Base-by-base conservation (phyloP, 2,888 invertebrate genomes). In the Orthosia incerta region DNA sequence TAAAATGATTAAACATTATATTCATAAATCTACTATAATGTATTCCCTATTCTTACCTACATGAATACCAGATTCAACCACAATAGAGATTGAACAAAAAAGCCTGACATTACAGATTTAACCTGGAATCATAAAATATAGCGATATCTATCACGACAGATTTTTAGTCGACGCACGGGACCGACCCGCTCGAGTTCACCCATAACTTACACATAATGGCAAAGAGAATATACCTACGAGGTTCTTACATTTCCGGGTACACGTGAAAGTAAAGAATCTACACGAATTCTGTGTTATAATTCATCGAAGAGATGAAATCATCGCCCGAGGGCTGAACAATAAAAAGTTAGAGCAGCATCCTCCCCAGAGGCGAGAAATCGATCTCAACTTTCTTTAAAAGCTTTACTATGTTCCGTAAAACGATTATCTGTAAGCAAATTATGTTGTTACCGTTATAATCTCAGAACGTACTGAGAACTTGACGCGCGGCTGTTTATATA, bases 391-490 rank as follows among this genome's bases (percentile, higher is more conserved):
- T 71, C 80, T 76, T 76, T 78, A 63, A 87, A 83, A 85, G 87
- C 74, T 73, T 85, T 83, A 73, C 74, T 85, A 60, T 74, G 87
- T 87, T 76, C 61, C 20, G 62, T 84, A 76, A 85, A 84, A 64
- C 67, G 85, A 76, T 86, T 84, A 79, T 76, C 59, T 61, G 71
- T 74, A 68, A 78, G 70, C 67, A 71, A 81, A 82, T 81, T 60
- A 70, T 59, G 18, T 76, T 81, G 66, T 80, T 70, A 61, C 53
- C 48, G 57, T 63, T 66, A 80, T 74, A 65, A 74, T 69, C 31
- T 63, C 59, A 31, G 39, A 59, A 20, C 20, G 45, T 18, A 11
- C n/a, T 45, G 18, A 31, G 16, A 23, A 53, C 39, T 39, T 48
- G 68, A 20, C 46, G 66, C 31, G 31, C n/a, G 65, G 13, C 31